These are phyloP conservation scores for Anaspis maculata DNA, from an alignment of 2,888 invertebrate species.

Conservation along the genomic window DNA sequence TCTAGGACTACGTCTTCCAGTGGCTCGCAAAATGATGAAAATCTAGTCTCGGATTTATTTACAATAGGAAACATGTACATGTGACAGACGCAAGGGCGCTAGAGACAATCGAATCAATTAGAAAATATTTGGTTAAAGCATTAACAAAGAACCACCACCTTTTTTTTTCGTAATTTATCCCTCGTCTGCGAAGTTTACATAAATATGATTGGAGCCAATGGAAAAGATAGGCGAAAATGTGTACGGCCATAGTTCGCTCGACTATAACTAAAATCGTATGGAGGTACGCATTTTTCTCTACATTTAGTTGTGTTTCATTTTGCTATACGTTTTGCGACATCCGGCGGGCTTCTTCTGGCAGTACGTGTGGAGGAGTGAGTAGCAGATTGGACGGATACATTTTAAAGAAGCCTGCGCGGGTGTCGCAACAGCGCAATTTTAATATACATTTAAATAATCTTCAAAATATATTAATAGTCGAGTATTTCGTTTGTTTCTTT, in stretches of 20 bases:
- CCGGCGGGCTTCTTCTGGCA: conserved; percentile 18
- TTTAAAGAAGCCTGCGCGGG: too few species aligned
- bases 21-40: conserved; percentile 27
- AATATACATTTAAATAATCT: conserved; percentile 18
- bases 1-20: conserved; percentile 41
- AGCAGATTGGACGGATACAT: conserved; percentile 30
- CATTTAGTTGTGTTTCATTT: too few species aligned
- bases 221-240: conserved; percentile 39
- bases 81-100: conserved; percentile 27
- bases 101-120: conserved; percentile 12
- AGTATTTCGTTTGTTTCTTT: conserved; percentile 28
- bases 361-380: conserved; percentile 26
- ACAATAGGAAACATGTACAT: conserved; percentile 24
- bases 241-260: conserved; percentile 16
- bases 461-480: conserved; percentile 25
- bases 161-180: conserved; percentile 34
- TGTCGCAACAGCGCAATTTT: conserved; percentile 12
- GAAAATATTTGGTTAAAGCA: conserved; percentile 21
- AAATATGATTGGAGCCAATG: conserved; percentile 35
- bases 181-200: conserved; percentile 31
- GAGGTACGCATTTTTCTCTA: too few species aligned
- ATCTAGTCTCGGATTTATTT: conserved; percentile 23
- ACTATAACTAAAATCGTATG: too few species aligned
- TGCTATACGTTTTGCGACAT: too few species aligned
- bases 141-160: conserved; percentile 35